phyloP scores from a whole-genome alignment of 2,797 vertebrate genomes.

The Hafferia zeledoni region DNA sequence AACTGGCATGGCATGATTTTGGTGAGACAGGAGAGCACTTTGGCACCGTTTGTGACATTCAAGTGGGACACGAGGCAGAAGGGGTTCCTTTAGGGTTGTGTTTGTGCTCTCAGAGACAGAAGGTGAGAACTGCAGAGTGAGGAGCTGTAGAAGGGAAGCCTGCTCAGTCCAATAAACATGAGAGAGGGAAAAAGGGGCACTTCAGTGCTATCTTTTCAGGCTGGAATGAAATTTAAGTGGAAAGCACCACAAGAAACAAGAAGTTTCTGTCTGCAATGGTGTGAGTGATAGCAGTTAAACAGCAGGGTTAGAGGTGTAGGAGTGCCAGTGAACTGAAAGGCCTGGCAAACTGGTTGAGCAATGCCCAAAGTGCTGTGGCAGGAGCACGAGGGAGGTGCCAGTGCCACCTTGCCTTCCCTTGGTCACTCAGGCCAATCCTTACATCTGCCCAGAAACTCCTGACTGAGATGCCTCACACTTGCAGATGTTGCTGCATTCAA shows the following conservation, averaged over 20 bases:
- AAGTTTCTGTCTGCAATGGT: background rate
- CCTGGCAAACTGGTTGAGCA: background rate
- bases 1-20: background rate
- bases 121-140: background rate
- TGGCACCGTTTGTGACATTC: background rate
- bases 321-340: background rate
- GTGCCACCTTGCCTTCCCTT: background rate
- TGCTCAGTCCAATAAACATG: background rate
- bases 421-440: background rate
- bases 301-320: background rate
- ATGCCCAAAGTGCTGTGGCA: rapidly evolving
- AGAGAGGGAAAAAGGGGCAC: background rate
- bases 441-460: background rate
- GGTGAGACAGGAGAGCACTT: background rate
- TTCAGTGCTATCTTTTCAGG: background rate
- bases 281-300: background rate
- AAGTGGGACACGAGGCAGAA: background rate
- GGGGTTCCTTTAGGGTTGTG: rapidly evolving
- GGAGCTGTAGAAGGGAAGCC: background rate
- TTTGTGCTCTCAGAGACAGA: background rate
- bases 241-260: background rate
- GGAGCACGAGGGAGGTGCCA: background rate
- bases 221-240: background rate
- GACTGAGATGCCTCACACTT: background rate
- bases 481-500: background rate